Percentiles rank a stretch among this genome's conserved stretches.
Evolutionary conservation across 2,113 vertebrate genomes (phyloP).

Genomic region (Corythornis cristatus): DNA sequence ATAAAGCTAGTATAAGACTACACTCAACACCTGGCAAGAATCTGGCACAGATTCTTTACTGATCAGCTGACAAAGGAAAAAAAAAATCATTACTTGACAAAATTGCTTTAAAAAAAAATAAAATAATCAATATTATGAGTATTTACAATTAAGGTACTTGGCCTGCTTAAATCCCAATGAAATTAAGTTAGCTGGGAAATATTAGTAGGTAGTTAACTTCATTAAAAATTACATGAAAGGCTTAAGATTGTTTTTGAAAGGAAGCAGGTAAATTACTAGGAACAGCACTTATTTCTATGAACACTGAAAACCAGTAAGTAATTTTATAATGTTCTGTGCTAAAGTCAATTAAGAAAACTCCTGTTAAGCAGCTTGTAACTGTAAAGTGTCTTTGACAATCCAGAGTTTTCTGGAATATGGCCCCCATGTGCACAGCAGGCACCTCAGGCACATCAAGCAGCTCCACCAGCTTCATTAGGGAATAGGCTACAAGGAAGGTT

Average conservation of each 20-base stretch:
- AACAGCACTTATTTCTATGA: neutral
- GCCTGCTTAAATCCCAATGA: neutral
- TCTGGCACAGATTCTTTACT: neutral
- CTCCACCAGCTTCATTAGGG: neutral
- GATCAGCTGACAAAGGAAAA: neutral
- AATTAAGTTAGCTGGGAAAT: neutral
- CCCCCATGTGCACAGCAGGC: neutral
- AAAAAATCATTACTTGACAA: neutral
- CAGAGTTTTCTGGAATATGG: neutral
- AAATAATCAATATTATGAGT: neutral
- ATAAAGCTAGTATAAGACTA: neutral
- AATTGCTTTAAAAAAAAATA: neutral
- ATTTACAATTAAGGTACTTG: neutral
- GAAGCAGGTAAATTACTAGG: neutral
- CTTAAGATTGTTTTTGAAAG: neutral
- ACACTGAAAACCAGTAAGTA: neutral
- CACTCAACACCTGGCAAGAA: neutral
- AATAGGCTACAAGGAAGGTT: neutral
- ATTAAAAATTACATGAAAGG: neutral
- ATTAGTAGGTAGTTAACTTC: neutral
- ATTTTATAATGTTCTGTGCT: neutral
- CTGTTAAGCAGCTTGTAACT: neutral
- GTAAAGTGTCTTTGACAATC: neutral
- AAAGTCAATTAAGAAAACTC: neutral
- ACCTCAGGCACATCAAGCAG: neutral